These are phyloP conservation scores for Ramphastos sulfuratus DNA, from an alignment of 2,113 vertebrate genomes.

Conservation along the genomic window DNA sequence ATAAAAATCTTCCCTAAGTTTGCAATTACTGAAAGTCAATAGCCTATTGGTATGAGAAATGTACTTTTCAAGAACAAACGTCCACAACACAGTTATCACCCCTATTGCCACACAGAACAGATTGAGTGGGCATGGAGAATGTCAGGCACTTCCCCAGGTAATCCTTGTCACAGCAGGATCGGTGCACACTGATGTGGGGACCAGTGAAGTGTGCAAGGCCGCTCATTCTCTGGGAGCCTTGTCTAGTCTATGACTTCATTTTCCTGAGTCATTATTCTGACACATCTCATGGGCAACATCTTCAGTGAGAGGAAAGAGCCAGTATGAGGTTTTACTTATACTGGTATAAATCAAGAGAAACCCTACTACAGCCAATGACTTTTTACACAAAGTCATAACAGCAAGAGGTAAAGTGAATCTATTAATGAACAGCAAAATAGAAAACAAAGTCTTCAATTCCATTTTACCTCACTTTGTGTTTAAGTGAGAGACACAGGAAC, in stretches of 20 bases:
- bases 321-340: constrained; percentile 41
- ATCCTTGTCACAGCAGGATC: constrained; percentile 11
- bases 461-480: background rate
- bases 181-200: background rate
- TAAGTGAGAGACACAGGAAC: background rate
- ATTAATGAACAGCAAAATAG: constrained; percentile 5
- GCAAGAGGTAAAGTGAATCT: background rate
- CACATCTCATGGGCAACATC: constrained; percentile 60
- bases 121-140: constrained; percentile 12
- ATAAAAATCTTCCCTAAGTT: constrained; percentile 56
- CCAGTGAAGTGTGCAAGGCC: constrained; percentile 62
- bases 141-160: constrained; percentile 57
- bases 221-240: constrained; percentile 21
- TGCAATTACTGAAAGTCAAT: constrained; percentile 64
- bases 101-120: constrained; percentile 44
- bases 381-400: background rate
- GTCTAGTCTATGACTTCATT: constrained; percentile 50
- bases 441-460: background rate
- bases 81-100: constrained; percentile 56
- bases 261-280: constrained; percentile 59
- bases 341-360: constrained; percentile 48
- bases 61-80: constrained; percentile 17
- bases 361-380: background rate
- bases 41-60: constrained; percentile 59
- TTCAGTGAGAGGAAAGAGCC: constrained; percentile 61